phyloP scores from a whole-genome alignment of 2,797 vertebrate species.

The Selene dorsalis region DNA sequence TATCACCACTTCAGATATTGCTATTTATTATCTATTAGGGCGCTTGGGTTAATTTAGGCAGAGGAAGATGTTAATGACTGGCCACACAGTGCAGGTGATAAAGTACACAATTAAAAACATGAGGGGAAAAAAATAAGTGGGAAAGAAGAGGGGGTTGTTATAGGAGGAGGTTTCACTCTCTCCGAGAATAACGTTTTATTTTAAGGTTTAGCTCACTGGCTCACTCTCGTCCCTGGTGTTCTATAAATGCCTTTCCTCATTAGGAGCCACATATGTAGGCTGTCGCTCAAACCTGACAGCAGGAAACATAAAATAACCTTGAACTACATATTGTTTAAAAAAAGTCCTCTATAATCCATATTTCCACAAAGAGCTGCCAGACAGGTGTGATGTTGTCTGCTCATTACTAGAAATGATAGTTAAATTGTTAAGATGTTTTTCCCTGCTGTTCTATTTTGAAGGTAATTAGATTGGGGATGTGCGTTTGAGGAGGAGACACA shows the following conservation, averaged over 20 bases:
- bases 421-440: slow-evolving; percentile 16
- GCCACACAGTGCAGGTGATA: not conserved
- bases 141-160: slow-evolving; percentile 57
- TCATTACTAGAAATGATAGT: not conserved
- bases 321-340: slow-evolving; percentile 76
- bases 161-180: slow-evolving; percentile 68
- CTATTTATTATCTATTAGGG: not conserved
- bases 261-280: slow-evolving; percentile 81
- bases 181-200: slow-evolving; percentile 83
- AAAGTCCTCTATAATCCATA: slow-evolving; percentile 9
- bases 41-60: slow-evolving; percentile 44
- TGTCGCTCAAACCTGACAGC: slow-evolving; percentile 78
- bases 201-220: slow-evolving; percentile 80
- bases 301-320: slow-evolving; percentile 82
- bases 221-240: slow-evolving; percentile 74
- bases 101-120: slow-evolving; percentile 31
- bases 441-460: not conserved
- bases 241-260: slow-evolving; percentile 82
- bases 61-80: not conserved
- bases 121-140: slow-evolving; percentile 26
- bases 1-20: not conserved
- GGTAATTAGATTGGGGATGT: not conserved
- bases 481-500: not conserved
- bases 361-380: slow-evolving; percentile 13
- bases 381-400: not conserved